These are phyloP conservation scores for Hypothenemus hampei DNA, from an alignment of 1,140 invertebrate genomes.

Conservation along the genomic window DNA sequence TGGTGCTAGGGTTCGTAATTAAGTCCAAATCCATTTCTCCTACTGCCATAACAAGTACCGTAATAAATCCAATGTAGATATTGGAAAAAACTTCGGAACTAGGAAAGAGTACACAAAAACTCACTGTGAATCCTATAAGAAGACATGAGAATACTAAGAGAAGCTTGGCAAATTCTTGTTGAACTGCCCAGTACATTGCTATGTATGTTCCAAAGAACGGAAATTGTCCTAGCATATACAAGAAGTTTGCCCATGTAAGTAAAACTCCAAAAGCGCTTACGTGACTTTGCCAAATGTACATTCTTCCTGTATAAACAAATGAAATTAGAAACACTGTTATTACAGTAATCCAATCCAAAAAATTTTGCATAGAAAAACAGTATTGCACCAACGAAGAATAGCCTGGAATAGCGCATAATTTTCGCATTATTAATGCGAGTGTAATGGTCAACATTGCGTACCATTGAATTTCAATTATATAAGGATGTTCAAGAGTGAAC, in stretches of 20 bases:
- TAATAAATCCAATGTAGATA: slow-evolving; percentile 71
- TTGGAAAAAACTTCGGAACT: slow-evolving; percentile 70
- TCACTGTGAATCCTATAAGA: slow-evolving; percentile 76
- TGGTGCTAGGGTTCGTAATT: slow-evolving; percentile 56
- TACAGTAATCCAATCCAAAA: slow-evolving; percentile 78
- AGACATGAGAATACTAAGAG: slow-evolving; percentile 76
- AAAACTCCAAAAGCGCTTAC: slow-evolving; percentile 76
- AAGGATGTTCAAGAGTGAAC: slow-evolving; percentile 62
- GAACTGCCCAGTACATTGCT: slow-evolving; percentile 79
- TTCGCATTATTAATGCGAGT: slow-evolving; percentile 66
- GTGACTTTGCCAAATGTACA: slow-evolving; percentile 75
- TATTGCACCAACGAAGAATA: slow-evolving; percentile 71
- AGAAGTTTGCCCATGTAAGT: slow-evolving; percentile 77
- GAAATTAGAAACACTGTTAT: slow-evolving; percentile 74
- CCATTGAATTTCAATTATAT: slow-evolving; percentile 70
- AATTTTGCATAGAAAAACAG: slow-evolving; percentile 72
- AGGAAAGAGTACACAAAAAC: slow-evolving; percentile 80
- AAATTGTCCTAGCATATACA: slow-evolving; percentile 79
- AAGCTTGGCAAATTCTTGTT: slow-evolving; percentile 76
- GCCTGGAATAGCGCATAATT: slow-evolving; percentile 68
- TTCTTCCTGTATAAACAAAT: slow-evolving; percentile 67
- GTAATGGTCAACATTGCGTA: slow-evolving; percentile 67
- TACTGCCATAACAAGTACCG: slow-evolving; percentile 83
- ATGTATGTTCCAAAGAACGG: slow-evolving; percentile 81
- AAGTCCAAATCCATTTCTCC: slow-evolving; percentile 72